Evolutionary conservation across 1,140 invertebrate genomes (phyloP), one percentile per base, ranked within the genome.

Genomic region (Calephelis nemesis): DNA sequence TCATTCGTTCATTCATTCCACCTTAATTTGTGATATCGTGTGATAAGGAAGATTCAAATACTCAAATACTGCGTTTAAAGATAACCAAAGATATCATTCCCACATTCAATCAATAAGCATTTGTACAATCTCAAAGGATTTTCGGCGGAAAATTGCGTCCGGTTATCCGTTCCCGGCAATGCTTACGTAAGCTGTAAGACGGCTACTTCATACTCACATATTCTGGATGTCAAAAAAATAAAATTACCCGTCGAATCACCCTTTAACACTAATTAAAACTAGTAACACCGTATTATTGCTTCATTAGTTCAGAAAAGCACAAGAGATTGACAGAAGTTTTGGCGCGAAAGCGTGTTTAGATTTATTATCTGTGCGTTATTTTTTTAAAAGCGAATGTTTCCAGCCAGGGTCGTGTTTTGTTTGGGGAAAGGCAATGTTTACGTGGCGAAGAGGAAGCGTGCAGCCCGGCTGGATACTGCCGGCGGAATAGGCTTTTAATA

Each of bases 351-450:
- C 74, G 63, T 67, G 64, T 50, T 70, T 5, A 60, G 54, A 40
- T 60, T 58, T 30, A 30, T 40, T 60, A 40, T 60, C 54, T 60
- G 30, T 60, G 54, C 54, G 54, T 9, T 39, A 19, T 12, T 10
- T 58, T 58, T 12, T 58, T 58, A 73, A 69, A 71, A 72, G 67
- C 76, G 68, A 75, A 67, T 69, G 62, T 76, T 73, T 79, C 78
- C 84, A 85, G 86, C 87, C 87, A 82, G 85, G 87, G 81, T 84
- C 81, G 82, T 83, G 81, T 85, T 84, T 85, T 84, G 81, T 84
- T 89, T 83, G 78, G 75, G 67, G 75, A 66, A 75, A 15, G 77
- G 54, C 30, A 60, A 60, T 85, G 84, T 89, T 87, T 86, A 87
- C 79, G 69, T 81, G 74, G 73, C 58, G 71, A 74, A 60, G 68